Evolutionary conservation across 2,888 invertebrate genomes (phyloP), one percentile per base, ranked within the genome.

Genomic region (Chrysopilus asiliformis): DNA sequence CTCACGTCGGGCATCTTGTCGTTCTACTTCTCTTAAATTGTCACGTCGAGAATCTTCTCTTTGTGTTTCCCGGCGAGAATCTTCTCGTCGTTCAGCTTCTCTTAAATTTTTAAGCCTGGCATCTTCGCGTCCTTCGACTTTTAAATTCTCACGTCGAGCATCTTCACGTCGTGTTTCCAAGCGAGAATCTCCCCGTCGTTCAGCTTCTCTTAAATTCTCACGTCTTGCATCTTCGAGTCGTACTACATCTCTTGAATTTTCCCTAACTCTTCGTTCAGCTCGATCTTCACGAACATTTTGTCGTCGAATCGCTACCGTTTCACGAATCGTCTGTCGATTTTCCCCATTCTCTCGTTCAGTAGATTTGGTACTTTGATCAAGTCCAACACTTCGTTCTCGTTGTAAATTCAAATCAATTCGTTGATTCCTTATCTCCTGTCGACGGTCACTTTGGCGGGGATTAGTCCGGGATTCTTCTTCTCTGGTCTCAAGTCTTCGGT

Each of bases 161-260:
- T n/a, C 27, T 27, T 27, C 5, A n/a, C 16, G 7, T 31, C 12
- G 28, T 13, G 13, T 6, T 12, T 31, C 17, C 4, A 16, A 6
- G 16, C 17, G 31, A 19, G 13, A 6, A 33, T 33, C 24, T 3
- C 20, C 13, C 3, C 33, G 20, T 33, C 22, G 33, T 14, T 33
- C 33, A 14, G 9, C 33, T 17, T 16, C 31, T 16, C 17, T 20
- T 32, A 4, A n/a, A 32, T 12, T 18, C 18, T 32, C 12, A 14
- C n/a, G 6, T 4, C 4, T 7, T 16, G 29, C 4, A 16, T 22
- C 8, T 22, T 22, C 16, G 14, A 12, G 9, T 14, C 31, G 31
- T 13, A 14, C 15, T 8, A 15, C 14, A 13, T 29, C 16, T 14
- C 16, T 15, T 5, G 5, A 15, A 4, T 4, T 29, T 26, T 6